Conservation (phyloP, 2,797 vertebrate genomes). For the Rhinatrema bivittatum region DNA sequence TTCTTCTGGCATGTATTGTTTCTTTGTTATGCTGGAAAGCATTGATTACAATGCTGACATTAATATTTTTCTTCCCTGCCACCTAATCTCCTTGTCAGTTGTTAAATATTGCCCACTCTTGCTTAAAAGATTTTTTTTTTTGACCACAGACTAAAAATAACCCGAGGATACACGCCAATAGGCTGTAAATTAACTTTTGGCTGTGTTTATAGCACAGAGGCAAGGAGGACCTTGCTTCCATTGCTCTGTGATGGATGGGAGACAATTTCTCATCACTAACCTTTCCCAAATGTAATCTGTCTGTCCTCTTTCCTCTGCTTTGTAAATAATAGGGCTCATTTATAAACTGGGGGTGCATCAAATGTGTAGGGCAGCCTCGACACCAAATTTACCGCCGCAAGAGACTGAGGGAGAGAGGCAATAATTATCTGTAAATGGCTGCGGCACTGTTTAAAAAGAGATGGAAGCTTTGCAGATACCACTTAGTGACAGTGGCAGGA, state of each 20-base stretch:
- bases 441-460: too few relatives aligned
- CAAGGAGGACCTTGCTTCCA: not conserved
- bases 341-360: too few relatives aligned
- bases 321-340: too few relatives aligned
- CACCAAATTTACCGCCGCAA: too few relatives aligned
- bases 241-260: not conserved
- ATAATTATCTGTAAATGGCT: too few relatives aligned
- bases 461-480: too few relatives aligned
- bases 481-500: too few relatives aligned
- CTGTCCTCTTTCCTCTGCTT: too few relatives aligned
- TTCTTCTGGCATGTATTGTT: too few relatives aligned
- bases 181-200: not conserved
- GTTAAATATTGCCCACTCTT: not conserved
- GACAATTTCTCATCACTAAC: conserved; percentile 16
- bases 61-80: not conserved
- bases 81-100: not conserved
- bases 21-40: not conserved
- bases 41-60: not conserved
- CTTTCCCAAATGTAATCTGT: conserved; percentile 19
- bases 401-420: too few relatives aligned
- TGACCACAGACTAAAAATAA: not conserved
- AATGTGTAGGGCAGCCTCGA: too few relatives aligned
- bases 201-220: not conserved
- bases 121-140: not conserved
- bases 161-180: not conserved